phyloP scores from a whole-genome alignment of 2,113 vertebrate genomes.

The Piprites chloris region DNA sequence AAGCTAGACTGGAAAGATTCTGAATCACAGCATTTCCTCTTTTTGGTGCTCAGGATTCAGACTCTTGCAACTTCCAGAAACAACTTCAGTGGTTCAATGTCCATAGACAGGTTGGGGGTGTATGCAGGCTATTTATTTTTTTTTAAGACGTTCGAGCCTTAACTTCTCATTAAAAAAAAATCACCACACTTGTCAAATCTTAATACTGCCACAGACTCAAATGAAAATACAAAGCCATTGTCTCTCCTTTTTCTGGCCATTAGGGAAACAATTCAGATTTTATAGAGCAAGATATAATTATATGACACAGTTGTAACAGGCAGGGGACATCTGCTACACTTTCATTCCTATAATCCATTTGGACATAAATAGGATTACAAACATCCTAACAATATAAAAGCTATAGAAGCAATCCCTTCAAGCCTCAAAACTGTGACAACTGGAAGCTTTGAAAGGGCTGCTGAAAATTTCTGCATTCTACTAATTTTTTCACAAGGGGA shows the following conservation, averaged over 20 bases:
- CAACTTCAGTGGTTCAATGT: not conserved
- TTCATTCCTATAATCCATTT: constrained; percentile 55
- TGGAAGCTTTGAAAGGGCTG: not conserved
- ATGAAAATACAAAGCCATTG: not conserved
- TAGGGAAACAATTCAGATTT: not conserved
- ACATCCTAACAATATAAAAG: constrained; percentile 32
- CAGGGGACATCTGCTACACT: constrained; percentile 37
- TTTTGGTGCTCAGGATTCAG: not conserved
- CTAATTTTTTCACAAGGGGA: not conserved
- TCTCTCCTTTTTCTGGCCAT: not conserved
- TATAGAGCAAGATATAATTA: not conserved
- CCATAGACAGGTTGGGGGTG: not conserved
- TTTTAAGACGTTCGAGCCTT: not conserved
- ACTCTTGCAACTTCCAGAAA: constrained; percentile 13
- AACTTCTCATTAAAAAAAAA: not conserved
- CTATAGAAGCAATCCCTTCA: constrained; percentile 7
- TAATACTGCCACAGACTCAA: not conserved
- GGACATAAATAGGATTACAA: constrained; percentile 55
- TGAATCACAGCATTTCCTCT: constrained; percentile 8
- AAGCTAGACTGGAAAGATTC: not conserved
- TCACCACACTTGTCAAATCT: not conserved
- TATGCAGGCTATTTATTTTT: not conserved
- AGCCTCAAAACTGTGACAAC: not conserved
- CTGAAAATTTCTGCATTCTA: not conserved
- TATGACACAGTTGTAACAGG: not conserved